phyloP scores from a whole-genome alignment of 2,888 invertebrate genomes.

The Trissoscelio sp. region DNA sequence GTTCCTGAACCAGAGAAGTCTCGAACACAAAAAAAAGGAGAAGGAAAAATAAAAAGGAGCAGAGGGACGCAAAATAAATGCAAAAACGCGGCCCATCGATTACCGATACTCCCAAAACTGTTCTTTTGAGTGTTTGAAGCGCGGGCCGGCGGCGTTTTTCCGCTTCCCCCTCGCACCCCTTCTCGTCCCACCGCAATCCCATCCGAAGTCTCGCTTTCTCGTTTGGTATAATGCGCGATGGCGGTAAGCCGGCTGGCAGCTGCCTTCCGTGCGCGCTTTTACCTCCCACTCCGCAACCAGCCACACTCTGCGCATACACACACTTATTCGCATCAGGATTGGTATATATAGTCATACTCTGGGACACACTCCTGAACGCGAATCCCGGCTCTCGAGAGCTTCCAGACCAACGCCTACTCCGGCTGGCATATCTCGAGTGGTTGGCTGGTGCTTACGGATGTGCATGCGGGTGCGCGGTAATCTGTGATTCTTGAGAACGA shows the following conservation, averaged over 20 bases:
- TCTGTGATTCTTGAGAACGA: conserved; percentile 58
- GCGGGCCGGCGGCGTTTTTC: conserved; percentile 58
- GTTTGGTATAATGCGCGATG: conserved; percentile 69
- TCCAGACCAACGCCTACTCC: conserved; percentile 67
- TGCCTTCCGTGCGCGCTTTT: conserved; percentile 79
- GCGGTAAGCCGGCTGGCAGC: conserved; percentile 82
- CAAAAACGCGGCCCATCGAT: conserved; percentile 62
- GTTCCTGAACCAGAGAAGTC: conserved; percentile 10
- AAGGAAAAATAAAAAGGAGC: conserved; percentile 1
- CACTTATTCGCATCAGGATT: conserved; percentile 61
- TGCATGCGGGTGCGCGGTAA: conserved; percentile 43
- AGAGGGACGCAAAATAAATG: conserved; percentile 49
- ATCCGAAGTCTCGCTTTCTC: conserved; percentile 64
- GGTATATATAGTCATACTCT: too few relatives aligned
- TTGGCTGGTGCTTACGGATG: conserved; percentile 9
- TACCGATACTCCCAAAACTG: conserved; percentile 62
- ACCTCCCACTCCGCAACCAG: conserved; percentile 30
- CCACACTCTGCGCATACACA: conserved; percentile 57
- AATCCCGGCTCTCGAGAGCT: conserved; percentile 17
- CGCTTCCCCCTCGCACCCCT: conserved; percentile 15
- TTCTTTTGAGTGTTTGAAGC: conserved; percentile 59
- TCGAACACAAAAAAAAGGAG: background rate
- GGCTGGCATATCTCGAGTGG: conserved; percentile 30
- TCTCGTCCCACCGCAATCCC: conserved; percentile 49
- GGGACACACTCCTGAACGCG: conserved; percentile 38